Evolutionary conservation across 2,113 vertebrate genomes (phyloP), one percentile per base, ranked within the genome.

Genomic region (Leiothrix lutea): DNA sequence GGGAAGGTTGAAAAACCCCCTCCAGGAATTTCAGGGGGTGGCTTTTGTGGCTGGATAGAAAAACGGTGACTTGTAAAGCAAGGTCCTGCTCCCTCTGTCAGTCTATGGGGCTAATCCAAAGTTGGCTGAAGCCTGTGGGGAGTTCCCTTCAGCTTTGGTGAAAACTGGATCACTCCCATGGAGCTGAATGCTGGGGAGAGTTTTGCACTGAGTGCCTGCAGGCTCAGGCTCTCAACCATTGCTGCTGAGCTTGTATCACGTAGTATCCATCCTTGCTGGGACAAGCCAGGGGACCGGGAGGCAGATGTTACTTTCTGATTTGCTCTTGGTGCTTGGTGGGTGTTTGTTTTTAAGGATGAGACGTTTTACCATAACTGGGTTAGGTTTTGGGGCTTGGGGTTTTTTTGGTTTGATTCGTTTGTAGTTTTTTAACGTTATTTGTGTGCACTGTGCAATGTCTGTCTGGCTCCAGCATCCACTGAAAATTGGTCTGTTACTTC

Each of bases 161-260:
- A 66, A 47, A 78, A 62, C 60, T 44, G 75, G 95, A 83, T 92
- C 15, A 18, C 51, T 94, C 82, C 84, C 56, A 5, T 18, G 71
- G 87, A 85, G 87, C 90, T 91, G 90, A 94, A 36, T 1, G 5
- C 89, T 0, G 8, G 71, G n/a, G 86, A 74, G 90, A 54, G 71
- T 51, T 90, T 70, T 90, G 93, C 94, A 94, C 92, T 67, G 96
- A 94, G 93, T 93, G 96, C 94, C 96, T 95, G 94, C 95, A 81
- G 93, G 94, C 80, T 92, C 95, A 90, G 90, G 95, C 85, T 95
- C 92, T 51, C 58, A 51, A 80, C 58, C 71, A 31, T 44, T 80
- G 90, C 96, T 94, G 94, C 92, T 90, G 88, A 86, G 90, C 93
- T 93, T 56, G 60, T 45, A 12, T 44, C 80, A 36, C 0, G 13